phyloP scores from a whole-genome alignment of 2,888 invertebrate species.

The Isotomurus palustris region DNA sequence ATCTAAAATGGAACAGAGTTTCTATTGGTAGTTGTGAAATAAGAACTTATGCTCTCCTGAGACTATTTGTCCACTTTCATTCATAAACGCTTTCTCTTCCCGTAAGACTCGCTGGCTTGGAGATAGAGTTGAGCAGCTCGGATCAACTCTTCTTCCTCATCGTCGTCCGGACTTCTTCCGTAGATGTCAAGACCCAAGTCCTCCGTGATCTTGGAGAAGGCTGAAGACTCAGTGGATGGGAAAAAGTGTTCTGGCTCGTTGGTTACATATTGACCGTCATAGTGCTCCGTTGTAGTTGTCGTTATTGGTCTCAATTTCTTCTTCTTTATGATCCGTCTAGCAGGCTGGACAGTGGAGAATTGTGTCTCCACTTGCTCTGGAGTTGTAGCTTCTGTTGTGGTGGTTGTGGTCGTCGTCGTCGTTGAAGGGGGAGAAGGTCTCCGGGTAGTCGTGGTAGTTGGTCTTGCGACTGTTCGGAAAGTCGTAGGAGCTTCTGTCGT shows the following conservation, averaged over 20 bases:
- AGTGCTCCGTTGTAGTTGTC: not conserved
- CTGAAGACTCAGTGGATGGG: too few relatives aligned
- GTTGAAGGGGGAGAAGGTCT: not conserved
- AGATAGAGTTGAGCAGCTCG: slow-evolving; percentile 5
- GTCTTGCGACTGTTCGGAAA: not conserved
- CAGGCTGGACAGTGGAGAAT: too few relatives aligned
- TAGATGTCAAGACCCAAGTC: slow-evolving; percentile 10
- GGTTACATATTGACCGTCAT: not conserved
- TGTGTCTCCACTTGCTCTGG: too few relatives aligned
- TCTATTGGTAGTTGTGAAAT: too few relatives aligned
- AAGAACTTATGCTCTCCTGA: too few relatives aligned
- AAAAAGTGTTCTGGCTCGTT: too few relatives aligned
- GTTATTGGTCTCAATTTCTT: too few relatives aligned
- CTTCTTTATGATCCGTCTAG: too few relatives aligned
- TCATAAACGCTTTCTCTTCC: not conserved
- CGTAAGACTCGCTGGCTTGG: slow-evolving; percentile 8
- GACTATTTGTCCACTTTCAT: too few relatives aligned
- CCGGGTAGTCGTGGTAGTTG: not conserved
- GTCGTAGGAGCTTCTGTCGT: not conserved
- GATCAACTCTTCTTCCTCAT: slow-evolving; percentile 11
- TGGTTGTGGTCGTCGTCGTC: not conserved
- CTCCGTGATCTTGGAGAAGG: not conserved
- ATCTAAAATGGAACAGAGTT: too few relatives aligned
- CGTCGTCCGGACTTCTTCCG: slow-evolving; percentile 9
- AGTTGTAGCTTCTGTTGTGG: too few relatives aligned